Percentiles rank a stretch among this genome's conserved stretches.
Evolutionary conservation across 1,140 invertebrate species (phyloP).

Genomic region (Cyrtorhinus lividipennis): DNA sequence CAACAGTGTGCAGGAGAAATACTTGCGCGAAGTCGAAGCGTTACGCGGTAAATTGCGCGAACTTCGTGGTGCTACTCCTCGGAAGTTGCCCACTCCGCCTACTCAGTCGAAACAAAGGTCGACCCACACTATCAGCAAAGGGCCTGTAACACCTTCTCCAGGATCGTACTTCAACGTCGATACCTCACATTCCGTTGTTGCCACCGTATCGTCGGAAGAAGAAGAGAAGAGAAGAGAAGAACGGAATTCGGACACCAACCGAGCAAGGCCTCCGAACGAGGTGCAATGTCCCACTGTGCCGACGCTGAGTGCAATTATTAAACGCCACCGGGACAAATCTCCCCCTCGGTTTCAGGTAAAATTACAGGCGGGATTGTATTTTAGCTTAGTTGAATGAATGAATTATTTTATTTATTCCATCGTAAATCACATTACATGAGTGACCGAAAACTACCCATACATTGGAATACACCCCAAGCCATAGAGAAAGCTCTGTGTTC

Average conservation of each 20-base stretch:
- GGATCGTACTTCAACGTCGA: background rate
- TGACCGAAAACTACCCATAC: too few relatives aligned
- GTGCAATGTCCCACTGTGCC: too few relatives aligned
- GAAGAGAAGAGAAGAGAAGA: background rate
- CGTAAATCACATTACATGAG: too few relatives aligned
- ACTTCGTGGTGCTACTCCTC: conserved; percentile 12
- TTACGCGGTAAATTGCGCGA: conserved; percentile 21
- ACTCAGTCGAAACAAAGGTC: background rate
- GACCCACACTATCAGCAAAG: background rate
- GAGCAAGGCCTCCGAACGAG: conserved; percentile 17
- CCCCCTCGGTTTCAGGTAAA: too few relatives aligned
- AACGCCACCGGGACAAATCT: too few relatives aligned
- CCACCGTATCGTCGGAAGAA: background rate
- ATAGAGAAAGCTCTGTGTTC: too few relatives aligned
- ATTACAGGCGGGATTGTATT: too few relatives aligned
- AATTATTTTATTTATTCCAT: too few relatives aligned
- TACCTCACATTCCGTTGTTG: background rate
- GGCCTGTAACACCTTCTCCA: background rate
- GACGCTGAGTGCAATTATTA: too few relatives aligned
- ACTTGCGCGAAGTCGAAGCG: conserved; percentile 22
- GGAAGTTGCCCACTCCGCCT: conserved; percentile 11
- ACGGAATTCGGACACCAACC: conserved; percentile 9
- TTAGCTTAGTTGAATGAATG: too few relatives aligned
- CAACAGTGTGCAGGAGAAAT: conserved; percentile 21
- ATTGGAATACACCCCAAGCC: too few relatives aligned